Percentiles rank a stretch among this genome's conserved stretches.
phyloP scores from a whole-genome alignment of 92 coral and sea anemone genomes.

The Plumapathes pennacea region DNA sequence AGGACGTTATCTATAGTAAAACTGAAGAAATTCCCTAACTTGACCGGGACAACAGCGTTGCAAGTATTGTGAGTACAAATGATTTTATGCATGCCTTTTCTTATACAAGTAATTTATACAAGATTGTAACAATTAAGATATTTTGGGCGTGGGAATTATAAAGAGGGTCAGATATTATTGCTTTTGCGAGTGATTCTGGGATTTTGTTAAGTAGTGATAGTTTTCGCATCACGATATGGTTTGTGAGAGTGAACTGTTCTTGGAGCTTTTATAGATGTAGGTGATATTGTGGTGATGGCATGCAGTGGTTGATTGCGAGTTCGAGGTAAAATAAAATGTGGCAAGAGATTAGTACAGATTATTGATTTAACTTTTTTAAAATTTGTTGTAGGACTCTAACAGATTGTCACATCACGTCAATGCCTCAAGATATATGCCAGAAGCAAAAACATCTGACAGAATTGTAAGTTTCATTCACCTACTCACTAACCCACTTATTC shows the following conservation, averaged over 20 bases:
- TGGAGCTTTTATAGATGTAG: conserved; percentile 21
- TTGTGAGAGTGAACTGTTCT: conserved; percentile 23
- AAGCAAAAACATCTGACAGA: conserved; percentile 46
- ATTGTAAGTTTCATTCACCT: conserved; percentile 66
- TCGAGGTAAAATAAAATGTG: not conserved
- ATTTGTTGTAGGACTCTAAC: conserved; percentile 31
- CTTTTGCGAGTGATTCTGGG: not conserved
- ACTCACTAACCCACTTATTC: too few relatives aligned
- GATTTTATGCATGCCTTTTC: too few relatives aligned
- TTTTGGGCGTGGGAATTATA: not conserved
- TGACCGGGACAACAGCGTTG: conserved; percentile 74
- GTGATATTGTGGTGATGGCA: not conserved
- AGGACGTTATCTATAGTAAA: conserved; percentile 57
- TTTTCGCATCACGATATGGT: conserved; percentile 11
- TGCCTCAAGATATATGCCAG: conserved; percentile 59
- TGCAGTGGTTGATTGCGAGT: too few relatives aligned
- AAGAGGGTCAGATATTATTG: not conserved
- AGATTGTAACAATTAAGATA: too few relatives aligned
- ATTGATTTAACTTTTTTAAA: not conserved
- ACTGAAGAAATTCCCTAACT: conserved; percentile 70
- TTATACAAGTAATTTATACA: too few relatives aligned
- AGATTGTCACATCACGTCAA: conserved; percentile 23
- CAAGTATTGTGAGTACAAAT: conserved; percentile 73
- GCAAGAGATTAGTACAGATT: not conserved
- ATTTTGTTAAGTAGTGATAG: conserved; percentile 9